Percentiles rank a stretch among this genome's conserved stretches.
Evolutionary conservation across 2,113 vertebrate genomes (phyloP).

Genomic region (Theristicus caerulescens): DNA sequence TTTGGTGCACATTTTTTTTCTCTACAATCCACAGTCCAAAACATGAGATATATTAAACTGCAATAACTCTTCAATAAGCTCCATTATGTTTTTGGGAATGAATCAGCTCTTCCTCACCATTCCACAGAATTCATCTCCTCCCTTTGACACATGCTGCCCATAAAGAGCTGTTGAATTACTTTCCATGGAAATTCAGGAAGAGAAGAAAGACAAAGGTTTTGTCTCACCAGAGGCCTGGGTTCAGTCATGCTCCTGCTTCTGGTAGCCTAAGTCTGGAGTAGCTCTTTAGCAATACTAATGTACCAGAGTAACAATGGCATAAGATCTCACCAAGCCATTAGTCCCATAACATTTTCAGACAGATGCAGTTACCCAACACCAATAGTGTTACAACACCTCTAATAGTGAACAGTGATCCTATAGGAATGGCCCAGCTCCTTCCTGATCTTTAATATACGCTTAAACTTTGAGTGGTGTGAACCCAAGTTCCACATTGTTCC

Average conservation of each 20-base stretch:
- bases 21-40: not conserved
- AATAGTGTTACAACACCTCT: not conserved
- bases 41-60: not conserved
- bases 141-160: not conserved
- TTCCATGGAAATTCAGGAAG: not conserved
- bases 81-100: not conserved
- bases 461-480: constrained; percentile 35
- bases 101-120: not conserved
- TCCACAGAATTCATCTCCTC: not conserved
- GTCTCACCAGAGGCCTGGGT: not conserved
- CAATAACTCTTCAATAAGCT: not conserved
- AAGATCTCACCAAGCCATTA: not conserved
- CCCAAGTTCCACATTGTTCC: constrained; percentile 27
- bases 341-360: not conserved
- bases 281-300: not conserved
- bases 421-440: not conserved
- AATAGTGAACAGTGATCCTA: not conserved
- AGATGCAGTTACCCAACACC: not conserved
- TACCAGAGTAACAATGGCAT: not conserved
- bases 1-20: not conserved
- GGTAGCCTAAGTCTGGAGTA: not conserved
- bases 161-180: not conserved
- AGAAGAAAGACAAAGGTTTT: not conserved
- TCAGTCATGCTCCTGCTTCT: not conserved
- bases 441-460: not conserved